These are phyloP conservation scores for Hanleya hanleyi DNA, from an alignment of 2,888 invertebrate species.

Conservation along the genomic window DNA sequence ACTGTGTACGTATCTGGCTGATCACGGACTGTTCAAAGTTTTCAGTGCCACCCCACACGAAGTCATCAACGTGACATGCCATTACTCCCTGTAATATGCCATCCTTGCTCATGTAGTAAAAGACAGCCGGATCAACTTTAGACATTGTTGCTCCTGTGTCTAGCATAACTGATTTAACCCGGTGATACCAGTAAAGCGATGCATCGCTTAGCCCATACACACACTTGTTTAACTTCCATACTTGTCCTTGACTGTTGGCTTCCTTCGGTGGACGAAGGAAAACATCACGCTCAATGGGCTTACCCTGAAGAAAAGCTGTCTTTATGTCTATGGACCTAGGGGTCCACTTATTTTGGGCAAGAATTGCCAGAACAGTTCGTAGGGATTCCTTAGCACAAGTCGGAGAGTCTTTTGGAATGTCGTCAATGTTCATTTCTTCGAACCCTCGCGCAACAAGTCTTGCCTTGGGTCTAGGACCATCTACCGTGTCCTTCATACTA, in stretches of 20 bases:
- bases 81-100: slow-evolving; percentile 27
- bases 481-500: background rate
- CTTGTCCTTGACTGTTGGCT: background rate
- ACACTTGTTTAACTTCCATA: slow-evolving; percentile 22
- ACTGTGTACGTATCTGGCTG: slow-evolving; percentile 16
- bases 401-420: slow-evolving; percentile 13
- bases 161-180: slow-evolving; percentile 26
- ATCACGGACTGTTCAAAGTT: slow-evolving; percentile 28
- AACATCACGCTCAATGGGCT: slow-evolving; percentile 10
- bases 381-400: slow-evolving; percentile 7
- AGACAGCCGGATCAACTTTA: slow-evolving; percentile 33
- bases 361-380: slow-evolving; percentile 8
- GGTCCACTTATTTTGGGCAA: slow-evolving; percentile 4
- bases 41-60: slow-evolving; percentile 31
- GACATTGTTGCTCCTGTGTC: slow-evolving; percentile 22
- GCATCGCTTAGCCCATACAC: slow-evolving; percentile 26
- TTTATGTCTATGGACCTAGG: slow-evolving; percentile 20
- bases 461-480: slow-evolving; percentile 9
- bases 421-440: slow-evolving; percentile 16
- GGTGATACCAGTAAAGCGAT: slow-evolving; percentile 21
- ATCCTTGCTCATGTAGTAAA: slow-evolving; percentile 24
- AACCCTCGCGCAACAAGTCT: slow-evolving; percentile 26
- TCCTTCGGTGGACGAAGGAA: slow-evolving; percentile 17
- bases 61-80: slow-evolving; percentile 37
- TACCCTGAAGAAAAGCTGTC: slow-evolving; percentile 19